A percentile compares a stretch with the other conserved stretches of the same genome.
Evolutionary conservation across 2,888 invertebrate species (phyloP).

Genomic region (Disparrhopalites patrizii): DNA sequence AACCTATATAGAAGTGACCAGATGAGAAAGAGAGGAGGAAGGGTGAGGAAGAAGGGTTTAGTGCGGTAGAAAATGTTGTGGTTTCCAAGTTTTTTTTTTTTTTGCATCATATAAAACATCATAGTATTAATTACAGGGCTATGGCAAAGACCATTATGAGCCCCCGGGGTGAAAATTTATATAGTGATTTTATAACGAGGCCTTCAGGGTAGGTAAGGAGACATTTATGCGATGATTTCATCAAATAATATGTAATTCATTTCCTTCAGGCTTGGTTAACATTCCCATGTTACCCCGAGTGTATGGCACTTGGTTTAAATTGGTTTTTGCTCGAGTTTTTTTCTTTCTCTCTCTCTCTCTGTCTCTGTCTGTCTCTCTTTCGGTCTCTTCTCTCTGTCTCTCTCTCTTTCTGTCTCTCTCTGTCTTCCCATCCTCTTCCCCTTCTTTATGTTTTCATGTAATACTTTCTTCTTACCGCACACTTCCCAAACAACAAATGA

Average conservation of each 20-base stretch:
- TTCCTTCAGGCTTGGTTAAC: slow-evolving; percentile 11
- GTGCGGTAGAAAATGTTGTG: too few relatives aligned
- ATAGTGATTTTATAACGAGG: neutral
- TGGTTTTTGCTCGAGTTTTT: neutral
- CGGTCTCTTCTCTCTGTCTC: neutral
- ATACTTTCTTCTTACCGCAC: neutral
- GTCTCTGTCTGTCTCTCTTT: neutral
- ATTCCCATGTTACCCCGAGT: neutral
- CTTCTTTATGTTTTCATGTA: neutral
- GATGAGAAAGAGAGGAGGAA: too few relatives aligned
- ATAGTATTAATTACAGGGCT: too few relatives aligned
- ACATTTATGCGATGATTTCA: neutral
- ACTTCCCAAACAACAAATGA: neutral
- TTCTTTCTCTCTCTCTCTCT: neutral
- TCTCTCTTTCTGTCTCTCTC: neutral
- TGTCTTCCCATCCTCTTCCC: neutral
- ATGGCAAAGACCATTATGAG: neutral
- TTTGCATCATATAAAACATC: too few relatives aligned
- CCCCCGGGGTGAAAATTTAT: neutral
- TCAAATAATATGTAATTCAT: neutral
- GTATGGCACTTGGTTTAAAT: neutral
- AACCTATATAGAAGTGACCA: too few relatives aligned
- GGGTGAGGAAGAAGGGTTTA: too few relatives aligned
- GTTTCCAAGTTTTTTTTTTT: too few relatives aligned
- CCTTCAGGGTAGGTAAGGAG: too few relatives aligned